Percentiles rank a stretch among this genome's conserved stretches.
phyloP scores from a whole-genome alignment of 2,797 vertebrate species.

The Simalia tracyae region DNA sequence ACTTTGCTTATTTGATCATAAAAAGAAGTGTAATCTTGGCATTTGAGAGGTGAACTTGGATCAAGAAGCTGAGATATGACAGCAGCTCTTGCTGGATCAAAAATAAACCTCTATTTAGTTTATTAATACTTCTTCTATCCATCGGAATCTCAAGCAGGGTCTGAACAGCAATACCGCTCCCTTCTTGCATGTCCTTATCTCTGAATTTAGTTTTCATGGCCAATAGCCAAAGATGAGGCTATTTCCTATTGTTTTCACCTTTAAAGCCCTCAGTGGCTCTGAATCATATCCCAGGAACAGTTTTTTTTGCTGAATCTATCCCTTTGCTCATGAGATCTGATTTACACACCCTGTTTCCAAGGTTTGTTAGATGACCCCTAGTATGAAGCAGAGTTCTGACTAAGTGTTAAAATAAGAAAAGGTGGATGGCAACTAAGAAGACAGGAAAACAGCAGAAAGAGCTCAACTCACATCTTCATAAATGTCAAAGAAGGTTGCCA shows the following conservation, averaged over 20 bases:
- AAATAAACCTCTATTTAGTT: not conserved
- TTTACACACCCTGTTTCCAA: not conserved
- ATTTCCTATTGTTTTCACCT: not conserved
- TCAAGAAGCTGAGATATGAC: not conserved
- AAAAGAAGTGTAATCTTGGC: not conserved
- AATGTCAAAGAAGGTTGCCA: constrained; percentile 96
- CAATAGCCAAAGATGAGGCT: not conserved
- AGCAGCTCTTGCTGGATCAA: not conserved
- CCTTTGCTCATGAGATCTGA: not conserved
- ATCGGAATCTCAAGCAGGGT: not conserved
- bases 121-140: too few relatives aligned
- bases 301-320: not conserved
- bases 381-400: not conserved
- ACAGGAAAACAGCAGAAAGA: constrained; percentile 11
- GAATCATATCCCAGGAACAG: not conserved
- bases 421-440: constrained; percentile 36
- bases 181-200: not conserved
- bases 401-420: constrained; percentile 2
- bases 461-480: constrained; percentile 93
- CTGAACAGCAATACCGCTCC: not conserved
- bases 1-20: not conserved
- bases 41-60: not conserved
- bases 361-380: too few relatives aligned
- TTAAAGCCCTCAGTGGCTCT: not conserved
- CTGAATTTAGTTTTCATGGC: not conserved